These are phyloP conservation scores for Germaria angustata DNA, from an alignment of 2,888 invertebrate species.

Conservation along the genomic window DNA sequence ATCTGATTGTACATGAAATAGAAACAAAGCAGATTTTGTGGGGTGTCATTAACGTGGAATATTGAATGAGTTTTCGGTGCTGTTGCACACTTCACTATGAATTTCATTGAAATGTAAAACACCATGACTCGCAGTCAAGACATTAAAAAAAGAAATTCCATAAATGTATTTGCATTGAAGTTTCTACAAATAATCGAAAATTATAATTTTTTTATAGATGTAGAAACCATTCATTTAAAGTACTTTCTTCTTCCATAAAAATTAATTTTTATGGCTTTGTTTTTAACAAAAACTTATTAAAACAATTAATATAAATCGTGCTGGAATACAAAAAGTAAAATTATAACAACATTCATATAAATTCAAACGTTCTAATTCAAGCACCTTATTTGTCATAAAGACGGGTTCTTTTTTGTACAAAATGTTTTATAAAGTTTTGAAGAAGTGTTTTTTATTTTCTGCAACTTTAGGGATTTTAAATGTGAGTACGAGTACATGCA, in stretches of 20 bases:
- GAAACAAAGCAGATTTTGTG: too few relatives aligned
- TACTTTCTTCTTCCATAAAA: not conserved
- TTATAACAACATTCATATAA: not conserved
- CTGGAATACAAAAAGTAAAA: not conserved
- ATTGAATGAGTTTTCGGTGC: too few relatives aligned
- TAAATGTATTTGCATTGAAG: too few relatives aligned
- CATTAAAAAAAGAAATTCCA: too few relatives aligned
- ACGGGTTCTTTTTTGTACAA: not conserved
- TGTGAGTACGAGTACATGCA: not conserved
- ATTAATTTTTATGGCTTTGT: not conserved
- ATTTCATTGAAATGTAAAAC: too few relatives aligned
- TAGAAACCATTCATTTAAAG: not conserved
- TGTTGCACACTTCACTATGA: too few relatives aligned
- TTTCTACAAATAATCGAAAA: too few relatives aligned
- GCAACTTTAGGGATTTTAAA: constrained; percentile 11
- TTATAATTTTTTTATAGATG: too few relatives aligned
- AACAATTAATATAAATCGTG: constrained; percentile 39
- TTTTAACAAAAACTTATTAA: not conserved
- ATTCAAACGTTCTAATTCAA: not conserved
- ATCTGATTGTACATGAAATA: too few relatives aligned
- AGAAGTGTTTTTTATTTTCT: not conserved
- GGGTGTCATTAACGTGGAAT: too few relatives aligned
- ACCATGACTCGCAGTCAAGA: too few relatives aligned
- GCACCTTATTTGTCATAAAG: not conserved
- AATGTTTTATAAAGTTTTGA: not conserved